Evolutionary conservation across 2,113 vertebrate species (phyloP).

Genomic region (Anolis carolinensis): DNA sequence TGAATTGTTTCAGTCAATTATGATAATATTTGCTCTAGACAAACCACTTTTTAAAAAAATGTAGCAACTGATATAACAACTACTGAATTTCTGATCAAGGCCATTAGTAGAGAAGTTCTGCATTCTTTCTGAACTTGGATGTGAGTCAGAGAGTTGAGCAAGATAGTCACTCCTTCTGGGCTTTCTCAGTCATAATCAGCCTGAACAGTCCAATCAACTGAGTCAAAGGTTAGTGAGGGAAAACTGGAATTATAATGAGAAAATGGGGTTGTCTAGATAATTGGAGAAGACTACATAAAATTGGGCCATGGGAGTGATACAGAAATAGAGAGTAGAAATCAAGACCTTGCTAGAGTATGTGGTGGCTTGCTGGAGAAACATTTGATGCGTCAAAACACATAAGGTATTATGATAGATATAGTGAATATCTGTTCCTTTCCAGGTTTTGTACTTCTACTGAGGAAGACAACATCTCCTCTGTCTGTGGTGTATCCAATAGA

Average conservation of each 20-base stretch:
- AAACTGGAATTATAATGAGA: not conserved
- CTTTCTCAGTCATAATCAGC: conserved; percentile 10
- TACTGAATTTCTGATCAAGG: conserved; percentile 15
- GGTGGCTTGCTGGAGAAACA: not conserved
- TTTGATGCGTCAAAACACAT: not conserved
- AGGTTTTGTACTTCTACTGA: not conserved
- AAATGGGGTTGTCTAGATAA: not conserved
- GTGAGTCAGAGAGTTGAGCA: conserved; percentile 8
- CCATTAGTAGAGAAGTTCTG: conserved; percentile 23
- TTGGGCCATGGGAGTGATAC: not conserved
- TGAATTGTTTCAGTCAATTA: conserved; percentile 30
- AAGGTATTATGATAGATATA: not conserved
- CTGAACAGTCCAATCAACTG: conserved; percentile 3
- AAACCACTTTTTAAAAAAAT: not conserved
- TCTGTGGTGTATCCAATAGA: not conserved
- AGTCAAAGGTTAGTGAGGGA: not conserved
- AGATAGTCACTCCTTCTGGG: conserved; percentile 30
- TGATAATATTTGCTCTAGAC: not conserved
- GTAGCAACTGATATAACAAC: conserved; percentile 7
- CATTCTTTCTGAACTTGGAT: conserved; percentile 22
- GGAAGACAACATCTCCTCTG: not conserved
- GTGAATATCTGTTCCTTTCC: not conserved
- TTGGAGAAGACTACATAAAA: not conserved
- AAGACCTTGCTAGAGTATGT: not conserved
- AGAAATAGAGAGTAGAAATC: not conserved